Conservation (phyloP, 2,888 invertebrate species). For the Eumerus sabulonum region DNA sequence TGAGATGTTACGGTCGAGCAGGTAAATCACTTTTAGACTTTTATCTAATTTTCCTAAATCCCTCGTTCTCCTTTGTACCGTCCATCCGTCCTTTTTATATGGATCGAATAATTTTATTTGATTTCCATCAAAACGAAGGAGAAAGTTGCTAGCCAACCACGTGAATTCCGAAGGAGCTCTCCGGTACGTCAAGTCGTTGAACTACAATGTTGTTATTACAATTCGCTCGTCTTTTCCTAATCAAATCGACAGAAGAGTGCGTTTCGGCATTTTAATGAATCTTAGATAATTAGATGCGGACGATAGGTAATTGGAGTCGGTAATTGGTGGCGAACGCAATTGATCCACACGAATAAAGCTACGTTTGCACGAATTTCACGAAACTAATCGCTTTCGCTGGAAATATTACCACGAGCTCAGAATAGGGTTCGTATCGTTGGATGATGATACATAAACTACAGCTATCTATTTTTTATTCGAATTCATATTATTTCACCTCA, state of each 20-base stretch:
- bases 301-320: slow-evolving; percentile 12
- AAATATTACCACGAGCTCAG: too few relatives aligned
- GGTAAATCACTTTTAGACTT: slow-evolving; percentile 56
- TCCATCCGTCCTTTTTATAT: not conserved
- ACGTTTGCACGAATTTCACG: too few relatives aligned
- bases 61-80: not conserved
- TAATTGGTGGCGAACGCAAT: slow-evolving; percentile 19
- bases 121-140: slow-evolving; percentile 2
- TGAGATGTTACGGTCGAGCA: slow-evolving; percentile 53
- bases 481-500: too few relatives aligned
- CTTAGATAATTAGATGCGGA: slow-evolving; percentile 7
- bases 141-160: not conserved
- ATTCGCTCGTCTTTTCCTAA: not conserved
- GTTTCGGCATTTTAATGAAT: slow-evolving; percentile 37
- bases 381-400: too few relatives aligned
- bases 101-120: slow-evolving; percentile 35
- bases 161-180: not conserved
- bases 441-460: too few relatives aligned
- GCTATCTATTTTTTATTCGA: too few relatives aligned
- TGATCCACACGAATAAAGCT: slow-evolving; percentile 12
- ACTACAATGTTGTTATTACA: slow-evolving; percentile 14
- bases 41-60: slow-evolving; percentile 53
- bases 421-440: too few relatives aligned
- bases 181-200: slow-evolving; percentile 38
- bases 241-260: not conserved